Conservation (phyloP, 1,140 invertebrate genomes). For the Drosophila bifasciata region DNA sequence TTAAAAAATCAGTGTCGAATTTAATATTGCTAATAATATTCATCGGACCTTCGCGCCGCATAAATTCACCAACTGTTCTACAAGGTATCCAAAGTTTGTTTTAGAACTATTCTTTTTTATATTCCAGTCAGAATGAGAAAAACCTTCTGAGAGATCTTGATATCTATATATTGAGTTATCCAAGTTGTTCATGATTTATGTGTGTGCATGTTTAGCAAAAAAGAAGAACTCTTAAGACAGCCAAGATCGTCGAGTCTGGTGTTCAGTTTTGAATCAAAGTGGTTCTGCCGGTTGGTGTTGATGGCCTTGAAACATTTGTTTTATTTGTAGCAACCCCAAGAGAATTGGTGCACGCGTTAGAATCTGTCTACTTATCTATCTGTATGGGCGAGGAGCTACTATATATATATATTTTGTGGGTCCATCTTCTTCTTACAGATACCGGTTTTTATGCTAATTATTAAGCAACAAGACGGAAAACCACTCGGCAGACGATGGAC, state of each 20-base stretch:
- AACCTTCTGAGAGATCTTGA: too few relatives aligned
- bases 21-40: too few relatives aligned
- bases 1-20: too few relatives aligned
- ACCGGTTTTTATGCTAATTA: conserved; percentile 71
- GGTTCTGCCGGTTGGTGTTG: conserved; percentile 49
- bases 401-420: conserved; percentile 17
- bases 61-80: too few relatives aligned
- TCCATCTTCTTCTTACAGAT: conserved; percentile 25
- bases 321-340: conserved; percentile 10
- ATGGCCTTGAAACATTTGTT: conserved; percentile 38
- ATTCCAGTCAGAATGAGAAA: too few relatives aligned
- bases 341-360: conserved; percentile 32
- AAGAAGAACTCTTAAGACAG: background rate
- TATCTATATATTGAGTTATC: too few relatives aligned
- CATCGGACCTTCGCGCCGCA: too few relatives aligned
- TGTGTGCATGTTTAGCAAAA: background rate
- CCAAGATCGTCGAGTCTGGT: background rate
- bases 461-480: conserved; percentile 4
- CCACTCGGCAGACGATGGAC: conserved; percentile 9
- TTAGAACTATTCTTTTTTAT: too few relatives aligned
- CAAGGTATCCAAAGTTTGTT: too few relatives aligned
- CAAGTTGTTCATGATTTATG: too few relatives aligned
- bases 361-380: conserved; percentile 13
- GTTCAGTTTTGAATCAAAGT: conserved; percentile 23
- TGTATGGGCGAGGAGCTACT: conserved; percentile 7